These are phyloP conservation scores for Cinclus mexicanus DNA, from an alignment of 2,113 vertebrate genomes.

Conservation along the genomic window DNA sequence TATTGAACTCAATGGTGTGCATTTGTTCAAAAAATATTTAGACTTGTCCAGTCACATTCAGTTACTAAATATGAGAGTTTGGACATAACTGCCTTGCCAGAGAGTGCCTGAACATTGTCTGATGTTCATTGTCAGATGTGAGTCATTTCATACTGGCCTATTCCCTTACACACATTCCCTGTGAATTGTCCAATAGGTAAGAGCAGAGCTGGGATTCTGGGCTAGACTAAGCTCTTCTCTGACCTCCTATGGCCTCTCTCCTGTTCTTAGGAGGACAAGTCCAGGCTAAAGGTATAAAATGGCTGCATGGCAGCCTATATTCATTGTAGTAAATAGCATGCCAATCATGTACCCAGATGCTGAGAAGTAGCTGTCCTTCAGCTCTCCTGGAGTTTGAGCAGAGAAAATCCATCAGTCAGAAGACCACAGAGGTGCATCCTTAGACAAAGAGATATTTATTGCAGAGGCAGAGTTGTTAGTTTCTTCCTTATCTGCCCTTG, in stretches of 20 bases:
- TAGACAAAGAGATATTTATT: background rate
- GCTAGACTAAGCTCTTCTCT: background rate
- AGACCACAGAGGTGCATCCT: background rate
- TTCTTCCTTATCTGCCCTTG: background rate
- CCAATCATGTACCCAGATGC: background rate
- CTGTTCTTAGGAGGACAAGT: background rate
- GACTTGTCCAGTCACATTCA: background rate
- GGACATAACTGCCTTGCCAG: background rate
- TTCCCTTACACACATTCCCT: background rate
- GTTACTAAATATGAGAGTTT: background rate
- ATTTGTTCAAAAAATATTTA: background rate
- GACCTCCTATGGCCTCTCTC: background rate
- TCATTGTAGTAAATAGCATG: background rate
- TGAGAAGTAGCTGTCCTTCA: background rate
- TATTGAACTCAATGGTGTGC: background rate
- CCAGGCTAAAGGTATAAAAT: background rate
- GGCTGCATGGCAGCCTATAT: background rate
- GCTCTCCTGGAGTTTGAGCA: background rate
- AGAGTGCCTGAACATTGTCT: background rate
- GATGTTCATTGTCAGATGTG: background rate
- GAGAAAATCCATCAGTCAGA: background rate
- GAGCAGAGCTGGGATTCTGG: rapidly evolving
- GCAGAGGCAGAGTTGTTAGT: background rate
- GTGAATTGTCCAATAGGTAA: background rate
- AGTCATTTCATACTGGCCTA: background rate